Evolutionary conservation across 2,797 vertebrate species (phyloP), one percentile per base, ranked within the genome.

Genomic region (Chromobotia macracanthus): DNA sequence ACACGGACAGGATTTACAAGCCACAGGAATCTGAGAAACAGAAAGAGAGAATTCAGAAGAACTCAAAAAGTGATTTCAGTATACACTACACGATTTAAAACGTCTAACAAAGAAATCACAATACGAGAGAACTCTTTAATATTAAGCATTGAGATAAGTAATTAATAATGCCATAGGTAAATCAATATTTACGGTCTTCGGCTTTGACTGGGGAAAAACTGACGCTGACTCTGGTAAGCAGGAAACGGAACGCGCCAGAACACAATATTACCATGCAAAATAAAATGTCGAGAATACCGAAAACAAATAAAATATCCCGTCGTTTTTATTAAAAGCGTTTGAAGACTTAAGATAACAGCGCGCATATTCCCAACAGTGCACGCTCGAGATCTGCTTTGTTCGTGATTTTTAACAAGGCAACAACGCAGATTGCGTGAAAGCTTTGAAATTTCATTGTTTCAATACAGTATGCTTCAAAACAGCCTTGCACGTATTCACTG

Each of bases 1-100:
- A 90, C 97, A 99, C 4, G 97, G 95, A 86, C 97, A 98, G 2
- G 97, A 98, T 88, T 99, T 99, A 87, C 97, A 99, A 9, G 97
- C 97, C 86, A 99, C 97, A 68, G 97, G 97, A 91, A 99, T 97
- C 97, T 99, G 51, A 70, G 8, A 35, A 71, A 79, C 46, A 68
- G 23, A 58, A 60, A 70, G 51, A 77, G 31, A 67, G 16, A 72
- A 56, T 46, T 61, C 28, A 61, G 58, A 60, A 70, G 58, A 69
- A 31, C 68, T 77, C 41, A 60, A 65, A 16, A 35, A 35, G 25
- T 48, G 15, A 48, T 0, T 18, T 55, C 3, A 63, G 28, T 9
- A 64, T 25, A 69, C 16, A 56, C 7, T 41, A 41, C 38, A 28
- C 38, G 0, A 77, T 18, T 38, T 0, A 51, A 21, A 75, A 35